A percentile compares a stretch with the other conserved stretches of the same genome.
phyloP scores from a whole-genome alignment of 2,797 vertebrate species.

The Dromococcyx pavoninus region DNA sequence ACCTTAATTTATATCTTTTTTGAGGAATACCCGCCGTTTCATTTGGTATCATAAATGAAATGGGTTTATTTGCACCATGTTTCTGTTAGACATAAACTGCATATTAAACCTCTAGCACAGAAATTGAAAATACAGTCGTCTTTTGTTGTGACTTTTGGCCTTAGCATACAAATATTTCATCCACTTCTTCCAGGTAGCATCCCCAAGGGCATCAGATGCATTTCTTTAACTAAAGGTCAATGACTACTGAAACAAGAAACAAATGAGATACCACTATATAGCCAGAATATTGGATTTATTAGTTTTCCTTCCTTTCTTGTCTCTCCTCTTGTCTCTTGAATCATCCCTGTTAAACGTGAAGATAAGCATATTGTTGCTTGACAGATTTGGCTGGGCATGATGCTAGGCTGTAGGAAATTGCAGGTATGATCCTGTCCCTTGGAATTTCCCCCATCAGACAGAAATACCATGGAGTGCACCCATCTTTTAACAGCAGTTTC shows the following conservation, averaged over 20 bases:
- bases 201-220: background rate
- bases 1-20: background rate
- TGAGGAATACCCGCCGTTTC: background rate
- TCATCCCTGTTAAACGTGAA: background rate
- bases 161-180: background rate
- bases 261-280: background rate
- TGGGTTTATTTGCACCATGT: accelerated
- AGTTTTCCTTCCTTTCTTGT: background rate
- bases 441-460: background rate
- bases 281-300: background rate
- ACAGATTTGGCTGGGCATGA: background rate
- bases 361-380: background rate
- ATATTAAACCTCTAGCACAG: background rate
- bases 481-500: background rate
- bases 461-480: background rate
- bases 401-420: background rate
- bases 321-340: background rate
- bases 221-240: background rate
- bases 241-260: background rate
- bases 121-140: background rate
- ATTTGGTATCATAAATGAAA: background rate
- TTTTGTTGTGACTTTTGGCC: background rate
- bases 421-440: background rate
- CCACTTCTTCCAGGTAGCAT: background rate
- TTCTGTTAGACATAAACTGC: background rate